A percentile compares a stretch with the other conserved stretches of the same genome.
These are phyloP conservation scores for Cebidichthys violaceus DNA, from an alignment of 2,113 vertebrate species.

Conservation along the genomic window DNA sequence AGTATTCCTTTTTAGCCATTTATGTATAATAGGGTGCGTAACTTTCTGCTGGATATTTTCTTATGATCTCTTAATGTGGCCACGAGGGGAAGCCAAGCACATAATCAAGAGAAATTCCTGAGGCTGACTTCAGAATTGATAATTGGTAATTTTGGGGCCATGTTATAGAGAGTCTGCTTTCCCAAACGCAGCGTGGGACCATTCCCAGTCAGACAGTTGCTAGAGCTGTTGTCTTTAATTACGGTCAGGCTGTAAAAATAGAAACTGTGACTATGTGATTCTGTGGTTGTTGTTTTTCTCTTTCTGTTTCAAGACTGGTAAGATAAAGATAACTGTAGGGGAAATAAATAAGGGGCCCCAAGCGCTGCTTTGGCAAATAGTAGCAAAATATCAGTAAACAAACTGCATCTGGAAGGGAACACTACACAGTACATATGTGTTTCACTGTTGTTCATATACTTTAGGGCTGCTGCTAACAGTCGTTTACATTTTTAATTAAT, in stretches of 20 bases:
- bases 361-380: constrained; percentile 16
- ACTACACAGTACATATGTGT: neutral
- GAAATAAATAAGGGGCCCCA: constrained; percentile 25
- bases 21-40: constrained; percentile 18
- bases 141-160: constrained; percentile 61
- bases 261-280: constrained; percentile 65
- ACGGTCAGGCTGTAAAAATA: constrained; percentile 69
- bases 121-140: constrained; percentile 59
- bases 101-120: constrained; percentile 71
- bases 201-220: constrained; percentile 54
- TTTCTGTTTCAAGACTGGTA: constrained; percentile 43
- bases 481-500: neutral
- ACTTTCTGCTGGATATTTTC: constrained; percentile 42
- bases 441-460: neutral
- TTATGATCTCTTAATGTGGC: constrained; percentile 64
- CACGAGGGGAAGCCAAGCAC: constrained; percentile 48
- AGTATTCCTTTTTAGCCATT: constrained; percentile 11
- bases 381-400: constrained; percentile 29
- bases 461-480: neutral
- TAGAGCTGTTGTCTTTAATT: constrained; percentile 76
- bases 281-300: constrained; percentile 53
- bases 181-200: constrained; percentile 62
- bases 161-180: constrained; percentile 60
- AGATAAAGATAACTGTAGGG: constrained; percentile 62
- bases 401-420: constrained; percentile 33